These are phyloP conservation scores for Pseudomyrmex dendroicus DNA, from an alignment of 1,140 invertebrate genomes.

Conservation along the genomic window DNA sequence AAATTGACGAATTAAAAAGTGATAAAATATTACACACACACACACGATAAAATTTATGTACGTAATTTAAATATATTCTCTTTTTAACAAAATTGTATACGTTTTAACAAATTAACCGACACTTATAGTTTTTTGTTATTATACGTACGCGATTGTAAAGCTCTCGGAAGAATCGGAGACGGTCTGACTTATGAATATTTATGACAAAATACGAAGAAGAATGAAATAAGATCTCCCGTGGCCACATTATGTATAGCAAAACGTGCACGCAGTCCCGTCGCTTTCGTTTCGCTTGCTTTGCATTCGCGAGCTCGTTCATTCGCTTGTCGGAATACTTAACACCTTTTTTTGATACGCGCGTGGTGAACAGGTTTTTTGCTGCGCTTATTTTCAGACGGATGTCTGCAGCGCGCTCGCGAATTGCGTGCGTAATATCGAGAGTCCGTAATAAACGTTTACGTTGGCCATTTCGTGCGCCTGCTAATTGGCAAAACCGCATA, in stretches of 20 bases:
- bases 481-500: not conserved
- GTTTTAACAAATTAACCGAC: constrained; percentile 13
- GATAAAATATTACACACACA: no score
- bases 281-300: constrained; percentile 51
- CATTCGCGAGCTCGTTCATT: constrained; percentile 56
- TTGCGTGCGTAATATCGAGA: not conserved
- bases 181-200: constrained; percentile 58
- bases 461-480: not conserved
- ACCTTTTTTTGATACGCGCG: constrained; percentile 49
- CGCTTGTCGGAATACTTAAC: constrained; percentile 59
- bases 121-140: constrained; percentile 28
- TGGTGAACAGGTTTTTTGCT: constrained; percentile 49
- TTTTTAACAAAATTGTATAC: no score
- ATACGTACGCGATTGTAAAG: constrained; percentile 32
- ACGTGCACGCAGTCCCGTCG: constrained; percentile 7
- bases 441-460: not conserved
- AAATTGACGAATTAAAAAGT: no score
- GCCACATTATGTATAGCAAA: constrained; percentile 21
- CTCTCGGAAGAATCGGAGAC: constrained; percentile 2
- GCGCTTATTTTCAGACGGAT: constrained; percentile 40
- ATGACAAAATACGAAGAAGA: constrained; percentile 53
- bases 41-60: no score
- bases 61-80: no score
- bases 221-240: constrained; percentile 55
- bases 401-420: not conserved